Evolutionary conservation across 1,140 invertebrate species (phyloP).

Genomic region (Caligus rogercresseyi): DNA sequence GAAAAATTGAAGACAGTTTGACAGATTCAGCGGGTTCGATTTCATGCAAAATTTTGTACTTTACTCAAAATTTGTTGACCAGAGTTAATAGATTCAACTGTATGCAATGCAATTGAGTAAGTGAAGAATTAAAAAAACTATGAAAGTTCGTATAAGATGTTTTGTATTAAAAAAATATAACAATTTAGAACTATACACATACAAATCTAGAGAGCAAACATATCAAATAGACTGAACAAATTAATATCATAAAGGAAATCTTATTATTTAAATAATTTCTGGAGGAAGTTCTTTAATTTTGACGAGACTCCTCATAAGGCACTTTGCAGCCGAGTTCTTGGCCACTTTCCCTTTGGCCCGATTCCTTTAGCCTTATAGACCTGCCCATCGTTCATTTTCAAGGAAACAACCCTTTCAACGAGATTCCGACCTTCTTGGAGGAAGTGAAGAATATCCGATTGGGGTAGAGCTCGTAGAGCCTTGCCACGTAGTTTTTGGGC

Average conservation of each 20-base stretch:
- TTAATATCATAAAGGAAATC: too few species aligned
- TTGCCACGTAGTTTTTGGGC: constrained; percentile 1
- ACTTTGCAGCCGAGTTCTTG: neutral
- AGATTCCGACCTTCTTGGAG: neutral
- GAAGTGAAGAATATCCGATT: neutral
- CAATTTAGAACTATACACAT: neutral
- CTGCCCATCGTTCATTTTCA: neutral
- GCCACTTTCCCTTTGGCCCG: neutral
- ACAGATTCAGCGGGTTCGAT: too few species aligned
- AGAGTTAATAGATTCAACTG: too few species aligned
- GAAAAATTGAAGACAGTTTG: too few species aligned
- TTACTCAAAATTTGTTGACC: too few species aligned
- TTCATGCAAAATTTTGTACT: too few species aligned
- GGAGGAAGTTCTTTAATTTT: neutral
- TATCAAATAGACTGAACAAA: too few species aligned
- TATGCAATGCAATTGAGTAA: too few species aligned
- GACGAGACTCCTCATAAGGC: neutral
- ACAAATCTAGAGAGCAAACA: too few species aligned
- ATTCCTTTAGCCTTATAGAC: neutral
- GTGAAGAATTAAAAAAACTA: too few species aligned
- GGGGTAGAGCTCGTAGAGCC: neutral
- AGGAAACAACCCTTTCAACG: neutral
- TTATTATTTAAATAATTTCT: too few species aligned
- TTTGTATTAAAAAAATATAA: neutral
- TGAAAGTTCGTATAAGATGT: too few species aligned